phyloP scores from a whole-genome alignment of 2,888 invertebrate genomes.

The Calliopum simillimum region DNA sequence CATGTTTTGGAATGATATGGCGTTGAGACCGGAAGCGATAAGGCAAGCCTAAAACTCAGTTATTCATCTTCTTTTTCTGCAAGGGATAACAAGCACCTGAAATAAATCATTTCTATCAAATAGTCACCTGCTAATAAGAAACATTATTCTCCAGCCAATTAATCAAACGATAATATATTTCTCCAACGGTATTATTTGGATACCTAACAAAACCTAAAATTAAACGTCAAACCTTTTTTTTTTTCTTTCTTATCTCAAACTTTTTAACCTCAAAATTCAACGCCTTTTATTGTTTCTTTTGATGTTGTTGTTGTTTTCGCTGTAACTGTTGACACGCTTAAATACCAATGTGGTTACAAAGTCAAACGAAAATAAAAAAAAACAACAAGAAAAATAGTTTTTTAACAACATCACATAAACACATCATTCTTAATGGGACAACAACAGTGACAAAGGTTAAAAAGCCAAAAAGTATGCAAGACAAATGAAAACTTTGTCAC shows the following conservation, averaged over 20 bases:
- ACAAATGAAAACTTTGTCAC: constrained; percentile 53
- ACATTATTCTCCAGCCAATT: no score
- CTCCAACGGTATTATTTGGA: no score
- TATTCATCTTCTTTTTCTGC: no score
- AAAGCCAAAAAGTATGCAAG: constrained; percentile 40
- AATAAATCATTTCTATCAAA: no score
- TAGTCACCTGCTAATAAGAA: no score
- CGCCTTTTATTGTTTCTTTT: not conserved
- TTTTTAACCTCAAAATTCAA: not conserved
- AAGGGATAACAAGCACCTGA: no score
- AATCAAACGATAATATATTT: no score
- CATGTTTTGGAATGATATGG: no score
- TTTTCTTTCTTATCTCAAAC: not conserved
- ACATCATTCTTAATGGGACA: constrained; percentile 35
- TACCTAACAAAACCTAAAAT: no score
- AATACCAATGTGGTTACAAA: constrained; percentile 19
- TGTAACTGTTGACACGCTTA: not conserved
- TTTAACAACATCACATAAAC: constrained; percentile 55
- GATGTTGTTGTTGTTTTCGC: constrained; percentile 2
- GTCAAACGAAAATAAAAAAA: no score
- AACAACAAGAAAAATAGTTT: constrained; percentile 59
- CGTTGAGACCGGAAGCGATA: no score
- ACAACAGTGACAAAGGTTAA: constrained; percentile 25
- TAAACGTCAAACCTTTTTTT: not conserved
- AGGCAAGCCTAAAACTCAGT: no score